A percentile compares a stretch with the other conserved stretches of the same genome.
These are phyloP conservation scores for Setipinna tenuifilis DNA, from an alignment of 2,797 vertebrate genomes.

Conservation along the genomic window DNA sequence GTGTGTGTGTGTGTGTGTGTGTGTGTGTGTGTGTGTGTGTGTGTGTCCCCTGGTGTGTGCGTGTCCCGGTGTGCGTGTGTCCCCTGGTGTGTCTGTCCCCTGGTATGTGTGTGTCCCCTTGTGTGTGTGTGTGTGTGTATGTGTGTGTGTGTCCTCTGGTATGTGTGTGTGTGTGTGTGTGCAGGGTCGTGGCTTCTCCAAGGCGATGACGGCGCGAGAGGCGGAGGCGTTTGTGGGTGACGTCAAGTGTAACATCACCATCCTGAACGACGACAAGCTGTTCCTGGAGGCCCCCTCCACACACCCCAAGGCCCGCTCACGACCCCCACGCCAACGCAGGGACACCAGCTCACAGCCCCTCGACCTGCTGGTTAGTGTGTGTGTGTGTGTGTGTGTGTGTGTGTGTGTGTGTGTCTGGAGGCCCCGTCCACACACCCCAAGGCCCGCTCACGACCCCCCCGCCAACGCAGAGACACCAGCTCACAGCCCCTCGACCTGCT, in stretches of 20 bases:
- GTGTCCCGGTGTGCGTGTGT: too few relatives aligned
- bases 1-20: too few relatives aligned
- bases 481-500: conserved; percentile 87
- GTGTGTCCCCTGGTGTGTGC: too few relatives aligned
- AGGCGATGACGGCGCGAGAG: conserved; percentile 89
- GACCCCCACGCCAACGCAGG: conserved; percentile 83
- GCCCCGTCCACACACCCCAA: conserved; percentile 85
- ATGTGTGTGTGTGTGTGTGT: background rate
- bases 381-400: too few relatives aligned
- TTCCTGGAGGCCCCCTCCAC: conserved; percentile 87
- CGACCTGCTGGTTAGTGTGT: conserved; percentile 82
- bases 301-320: conserved; percentile 78
- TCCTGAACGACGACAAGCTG: conserved; percentile 86
- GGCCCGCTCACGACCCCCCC: conserved; percentile 68
- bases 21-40: too few relatives aligned
- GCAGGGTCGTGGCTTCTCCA: conserved; percentile 88
- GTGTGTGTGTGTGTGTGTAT: too few relatives aligned
- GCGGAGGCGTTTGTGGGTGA: conserved; percentile 90
- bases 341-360: conserved; percentile 85
- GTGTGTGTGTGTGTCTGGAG: conserved; percentile 62
- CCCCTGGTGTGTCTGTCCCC: too few relatives aligned
- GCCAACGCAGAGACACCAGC: conserved; percentile 85
- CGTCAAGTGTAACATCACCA: conserved; percentile 82
- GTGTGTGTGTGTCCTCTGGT: background rate
- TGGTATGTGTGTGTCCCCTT: too few relatives aligned